Evolutionary conservation across 2,113 vertebrate species (phyloP), one percentile per base, ranked within the genome.

Genomic region (Microcebus murinus): DNA sequence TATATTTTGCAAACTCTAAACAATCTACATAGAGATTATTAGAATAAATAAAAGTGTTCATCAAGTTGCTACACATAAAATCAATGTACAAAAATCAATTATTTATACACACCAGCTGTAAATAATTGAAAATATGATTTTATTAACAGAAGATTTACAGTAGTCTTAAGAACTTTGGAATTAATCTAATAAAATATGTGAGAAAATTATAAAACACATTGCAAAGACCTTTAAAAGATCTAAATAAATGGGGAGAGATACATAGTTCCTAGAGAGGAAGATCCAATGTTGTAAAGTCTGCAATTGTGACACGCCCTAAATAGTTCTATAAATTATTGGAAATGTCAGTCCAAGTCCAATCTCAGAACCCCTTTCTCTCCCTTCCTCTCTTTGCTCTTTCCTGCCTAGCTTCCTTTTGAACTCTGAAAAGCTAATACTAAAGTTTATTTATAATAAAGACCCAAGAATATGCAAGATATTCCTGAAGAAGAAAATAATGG

Each of bases 91-190:
- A 79, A 91, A 88, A 27, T 84, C 55, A 67, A 65, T 83, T 79
- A 50, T 71, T 61, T 80, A 85, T 73, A 63, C 0, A 70, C 34
- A 52, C 13, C 10, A 94, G 42, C 9, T 50, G 11, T 57, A 71
- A 88, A 88, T 65, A 82, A 94, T 42, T 81, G 36, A 77, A 93
- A 87, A 87, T 55, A 50, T 61, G 34, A 84, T 79, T 88, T 71
- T 48, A 39, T 79, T 92, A 83, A 39, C 23, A 39, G 12, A 52
- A 87, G 59, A 65, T 65, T 70, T 50, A 39, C 8, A 76, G 23
- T 31, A 67, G 15, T 67, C 20, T 50, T 6, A 80, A 88, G 23
- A 88, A 79, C 25, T 39, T 55, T 85, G 20, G 14, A 89, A 31
- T 63, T 87, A 55, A 76, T 90, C 12, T 59, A 81, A 42, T 25